Evolutionary conservation across 1,140 invertebrate genomes (phyloP).

Genomic region (Epicauta chinensis): DNA sequence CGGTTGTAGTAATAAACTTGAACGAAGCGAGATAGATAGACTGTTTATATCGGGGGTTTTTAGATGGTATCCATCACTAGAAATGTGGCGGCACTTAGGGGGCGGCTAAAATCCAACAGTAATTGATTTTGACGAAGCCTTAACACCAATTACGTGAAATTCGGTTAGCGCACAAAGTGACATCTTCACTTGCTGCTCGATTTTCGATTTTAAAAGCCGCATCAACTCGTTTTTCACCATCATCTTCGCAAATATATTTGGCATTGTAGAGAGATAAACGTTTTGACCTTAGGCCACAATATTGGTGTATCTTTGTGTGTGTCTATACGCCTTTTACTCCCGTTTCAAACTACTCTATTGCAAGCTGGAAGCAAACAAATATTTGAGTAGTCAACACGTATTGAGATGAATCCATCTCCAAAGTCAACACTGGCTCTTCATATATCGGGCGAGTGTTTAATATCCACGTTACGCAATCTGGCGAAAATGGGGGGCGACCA

Average conservation of each 20-base stretch:
- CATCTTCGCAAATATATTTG: too few species aligned
- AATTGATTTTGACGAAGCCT: conserved; percentile 15
- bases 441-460: conserved; percentile 37
- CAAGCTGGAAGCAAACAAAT: conserved; percentile 26
- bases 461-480: conserved; percentile 23
- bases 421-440: conserved; percentile 33
- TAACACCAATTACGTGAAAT: not conserved
- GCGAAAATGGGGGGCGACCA: too few species aligned
- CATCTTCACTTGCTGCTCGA: not conserved
- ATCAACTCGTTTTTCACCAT: too few species aligned
- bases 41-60: conserved; percentile 24
- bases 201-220: too few species aligned
- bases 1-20: not conserved
- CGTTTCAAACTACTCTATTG: not conserved
- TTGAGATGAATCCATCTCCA: conserved; percentile 33
- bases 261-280: conserved; percentile 5
- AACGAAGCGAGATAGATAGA: not conserved
- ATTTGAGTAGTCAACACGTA: conserved; percentile 39
- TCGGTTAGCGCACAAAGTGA: conserved; percentile 2
- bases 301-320: too few species aligned
- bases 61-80: not conserved
- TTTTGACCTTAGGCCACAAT: conserved; percentile 11
- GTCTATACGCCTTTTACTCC: too few species aligned
- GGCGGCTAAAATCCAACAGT: conserved; percentile 6
- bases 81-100: not conserved